Base-by-base conservation (phyloP, 1,140 invertebrate species). In the Anadara kagoshimensis region DNA sequence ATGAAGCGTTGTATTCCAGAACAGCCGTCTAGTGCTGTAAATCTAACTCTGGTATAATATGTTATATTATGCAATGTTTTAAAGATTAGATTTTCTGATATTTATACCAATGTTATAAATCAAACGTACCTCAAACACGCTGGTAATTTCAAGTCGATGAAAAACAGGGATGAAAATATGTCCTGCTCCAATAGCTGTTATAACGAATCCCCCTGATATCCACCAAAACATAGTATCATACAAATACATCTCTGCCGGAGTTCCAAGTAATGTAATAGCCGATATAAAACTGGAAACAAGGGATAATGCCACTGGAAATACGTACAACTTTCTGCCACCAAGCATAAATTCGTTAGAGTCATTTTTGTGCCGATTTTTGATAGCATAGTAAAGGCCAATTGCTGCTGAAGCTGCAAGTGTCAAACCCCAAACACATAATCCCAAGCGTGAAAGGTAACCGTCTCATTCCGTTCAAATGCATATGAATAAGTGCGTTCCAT, bases 121-220 rank as follows among this genome's bases (percentile, higher is more conserved):
- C 7, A 7, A 36, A 36, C 29, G 7, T 68, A 83, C 82, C 92
- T 97, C 94, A 89, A 97, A 98, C 61, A 94, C 94, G 85, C 95
- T 97, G 7, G 95, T 94, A 71, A 94, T 93, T 87, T 95, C 93
- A 16, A 97, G 88, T 69, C 93, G 93, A 86, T 94, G 97, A 86
- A 98, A 98, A 11, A 98, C 94, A 29, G 97, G 97, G n/a, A 98
- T 89, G 83, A 94, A 97, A 22, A 95, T 87, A 85, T 94, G 94
- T 12, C 93, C 94, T 7, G 93, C 93, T 11, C 96, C 92, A 0
- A 95, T 94, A 10, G 95, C 96, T 5, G 93, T 94, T 18, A 97
- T 82, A 0, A 95, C 22, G 51, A 85, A 84, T 0, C 75, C 77
- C 0, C 86, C 5, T 0, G 75, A 75, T 22, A 85, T 85, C 74